Conservation (phyloP, 2,113 vertebrate species). For the Myotis davidii region DNA sequence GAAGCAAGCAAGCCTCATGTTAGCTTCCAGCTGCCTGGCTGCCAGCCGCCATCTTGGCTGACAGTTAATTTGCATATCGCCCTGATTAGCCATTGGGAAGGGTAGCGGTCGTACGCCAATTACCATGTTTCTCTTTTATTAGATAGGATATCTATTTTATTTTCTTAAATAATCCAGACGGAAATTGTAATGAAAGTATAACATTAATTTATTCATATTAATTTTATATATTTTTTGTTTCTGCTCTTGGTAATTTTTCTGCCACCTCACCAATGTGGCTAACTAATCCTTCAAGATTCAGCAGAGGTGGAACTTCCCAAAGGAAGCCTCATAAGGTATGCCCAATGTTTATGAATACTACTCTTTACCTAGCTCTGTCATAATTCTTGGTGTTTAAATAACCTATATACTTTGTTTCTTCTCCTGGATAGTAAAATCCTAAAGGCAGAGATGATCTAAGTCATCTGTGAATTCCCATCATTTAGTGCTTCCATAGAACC, state of each 20-base stretch:
- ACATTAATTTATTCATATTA: conserved; percentile 25
- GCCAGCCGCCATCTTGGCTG: too few species aligned
- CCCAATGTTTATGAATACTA: not conserved
- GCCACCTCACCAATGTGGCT: not conserved
- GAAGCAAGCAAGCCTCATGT: too few species aligned
- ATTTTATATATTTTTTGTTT: conserved; percentile 15
- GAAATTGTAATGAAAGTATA: not conserved
- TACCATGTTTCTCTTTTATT: too few species aligned
- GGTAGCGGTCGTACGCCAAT: too few species aligned
- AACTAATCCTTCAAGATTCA: conserved; percentile 37
- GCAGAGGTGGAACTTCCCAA: not conserved
- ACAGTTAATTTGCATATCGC: too few species aligned
- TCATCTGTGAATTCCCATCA: conserved; percentile 25
- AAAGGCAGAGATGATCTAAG: not conserved
- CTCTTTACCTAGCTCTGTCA: not conserved
- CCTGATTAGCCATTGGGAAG: too few species aligned
- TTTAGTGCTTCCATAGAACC: not conserved
- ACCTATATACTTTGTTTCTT: not conserved
- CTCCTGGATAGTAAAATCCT: not conserved
- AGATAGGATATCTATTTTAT: not conserved
- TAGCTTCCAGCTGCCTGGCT: too few species aligned
- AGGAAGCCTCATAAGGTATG: not conserved
- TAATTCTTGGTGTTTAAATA: conserved; percentile 29
- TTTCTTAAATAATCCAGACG: conserved; percentile 19
- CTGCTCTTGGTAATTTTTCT: conserved; percentile 19